Evolutionary conservation across 1,140 invertebrate species (phyloP).

Genomic region (Musca domestica): DNA sequence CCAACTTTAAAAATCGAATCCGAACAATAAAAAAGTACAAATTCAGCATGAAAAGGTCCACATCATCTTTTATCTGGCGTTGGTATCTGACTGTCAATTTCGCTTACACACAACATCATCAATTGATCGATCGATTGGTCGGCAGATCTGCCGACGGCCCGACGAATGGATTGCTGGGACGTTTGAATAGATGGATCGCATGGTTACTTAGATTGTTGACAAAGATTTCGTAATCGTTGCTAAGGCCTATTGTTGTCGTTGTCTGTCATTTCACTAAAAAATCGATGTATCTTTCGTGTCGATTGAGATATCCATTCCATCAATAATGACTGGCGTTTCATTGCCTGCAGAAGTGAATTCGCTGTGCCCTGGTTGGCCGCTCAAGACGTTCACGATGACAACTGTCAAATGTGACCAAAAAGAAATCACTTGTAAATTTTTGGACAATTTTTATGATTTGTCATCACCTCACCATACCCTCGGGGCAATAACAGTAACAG

Average conservation of each 20-base stretch:
- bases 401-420: conserved; percentile 16
- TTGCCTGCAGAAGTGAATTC: too few relatives aligned
- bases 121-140: conserved; percentile 14
- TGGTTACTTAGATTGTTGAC: too few relatives aligned
- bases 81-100: conserved; percentile 14
- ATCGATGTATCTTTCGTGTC: background rate
- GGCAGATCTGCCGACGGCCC: too few relatives aligned
- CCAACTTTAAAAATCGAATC: background rate
- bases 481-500: too few relatives aligned
- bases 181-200: too few relatives aligned
- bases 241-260: background rate
- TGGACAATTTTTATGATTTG: conserved; percentile 8
- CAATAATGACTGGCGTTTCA: conserved; percentile 14
- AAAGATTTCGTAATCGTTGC: too few relatives aligned
- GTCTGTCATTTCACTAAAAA: background rate
- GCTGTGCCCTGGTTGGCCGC: too few relatives aligned
- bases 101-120: conserved; percentile 11
- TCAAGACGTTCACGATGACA: conserved; percentile 4
- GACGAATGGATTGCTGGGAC: too few relatives aligned
- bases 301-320: conserved; percentile 17
- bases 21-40: background rate
- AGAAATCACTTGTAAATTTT: conserved; percentile 13
- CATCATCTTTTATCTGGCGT: conserved; percentile 9
- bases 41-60: background rate
- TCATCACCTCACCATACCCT: background rate